phyloP scores from a whole-genome alignment of 2,113 vertebrate genomes.

The pig (Sus scrofa) region DNA sequence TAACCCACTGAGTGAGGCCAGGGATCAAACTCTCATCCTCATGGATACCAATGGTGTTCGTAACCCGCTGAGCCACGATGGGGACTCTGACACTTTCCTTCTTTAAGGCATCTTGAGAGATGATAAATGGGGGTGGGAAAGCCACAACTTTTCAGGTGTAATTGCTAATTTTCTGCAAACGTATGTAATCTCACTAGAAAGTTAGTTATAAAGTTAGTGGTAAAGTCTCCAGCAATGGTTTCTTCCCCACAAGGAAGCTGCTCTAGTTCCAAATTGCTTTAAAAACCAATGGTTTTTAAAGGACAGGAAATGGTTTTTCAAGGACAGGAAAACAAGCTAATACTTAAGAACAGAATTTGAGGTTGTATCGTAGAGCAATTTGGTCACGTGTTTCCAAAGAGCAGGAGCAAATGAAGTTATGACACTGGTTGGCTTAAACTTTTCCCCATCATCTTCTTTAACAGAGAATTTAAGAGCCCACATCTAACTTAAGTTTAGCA shows the following conservation, averaged over 20 bases:
- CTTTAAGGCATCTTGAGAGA: background rate
- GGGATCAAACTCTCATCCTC: too few species aligned
- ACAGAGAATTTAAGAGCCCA: background rate
- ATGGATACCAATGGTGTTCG: too few species aligned
- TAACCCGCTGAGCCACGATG: too few species aligned
- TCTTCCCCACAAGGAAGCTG: background rate
- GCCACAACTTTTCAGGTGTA: background rate
- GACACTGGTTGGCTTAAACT: rapidly evolving
- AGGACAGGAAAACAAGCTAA: background rate
- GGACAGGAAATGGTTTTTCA: background rate
- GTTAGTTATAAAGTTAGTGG: background rate
- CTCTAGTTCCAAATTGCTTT: background rate
- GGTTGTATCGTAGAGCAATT: background rate
- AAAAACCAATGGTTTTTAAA: background rate
- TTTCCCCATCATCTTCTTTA: background rate
- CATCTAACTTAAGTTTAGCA: background rate
- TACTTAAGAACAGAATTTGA: background rate
- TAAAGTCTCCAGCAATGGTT: background rate
- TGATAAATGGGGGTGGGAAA: background rate
- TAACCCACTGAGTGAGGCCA: too few species aligned
- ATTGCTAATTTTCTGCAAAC: constrained; percentile 31
- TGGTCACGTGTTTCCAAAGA: background rate
- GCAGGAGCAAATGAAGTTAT: background rate
- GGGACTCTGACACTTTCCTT: background rate
- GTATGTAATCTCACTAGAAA: background rate